Conservation (phyloP, 2,113 vertebrate genomes). For the Psephotus haematonotus region DNA sequence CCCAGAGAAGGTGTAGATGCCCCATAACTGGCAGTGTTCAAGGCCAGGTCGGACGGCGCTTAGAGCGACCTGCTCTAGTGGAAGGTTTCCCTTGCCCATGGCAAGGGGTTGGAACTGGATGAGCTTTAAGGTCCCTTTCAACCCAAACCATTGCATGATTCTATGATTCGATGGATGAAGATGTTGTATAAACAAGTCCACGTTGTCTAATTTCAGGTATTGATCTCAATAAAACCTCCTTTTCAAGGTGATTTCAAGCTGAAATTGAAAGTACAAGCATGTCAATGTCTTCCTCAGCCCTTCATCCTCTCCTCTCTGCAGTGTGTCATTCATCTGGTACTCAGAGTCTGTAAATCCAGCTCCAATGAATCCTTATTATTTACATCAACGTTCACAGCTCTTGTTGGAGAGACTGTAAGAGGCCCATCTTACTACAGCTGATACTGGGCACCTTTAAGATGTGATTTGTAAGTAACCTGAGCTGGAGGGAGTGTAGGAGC, state of each 20-base stretch:
- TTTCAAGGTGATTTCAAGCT: background rate
- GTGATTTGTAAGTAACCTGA: background rate
- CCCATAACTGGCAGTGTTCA: background rate
- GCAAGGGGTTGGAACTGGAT: background rate
- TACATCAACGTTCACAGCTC: background rate
- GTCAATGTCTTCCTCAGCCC: background rate
- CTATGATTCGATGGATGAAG: background rate
- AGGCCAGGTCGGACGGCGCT: background rate
- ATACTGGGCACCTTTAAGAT: background rate
- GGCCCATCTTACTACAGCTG: background rate
- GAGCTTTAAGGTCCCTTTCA: background rate
- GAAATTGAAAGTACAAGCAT: background rate
- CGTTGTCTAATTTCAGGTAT: background rate
- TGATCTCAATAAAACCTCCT: background rate
- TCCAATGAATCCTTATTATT: background rate
- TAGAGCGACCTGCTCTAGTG: background rate
- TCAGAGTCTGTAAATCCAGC: background rate
- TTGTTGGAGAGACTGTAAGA: background rate
- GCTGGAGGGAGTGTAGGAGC: background rate
- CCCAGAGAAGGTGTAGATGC: background rate
- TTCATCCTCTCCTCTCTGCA: background rate
- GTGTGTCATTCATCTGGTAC: background rate
- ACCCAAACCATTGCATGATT: background rate
- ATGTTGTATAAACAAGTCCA: background rate
- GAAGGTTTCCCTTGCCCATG: background rate